Evolutionary conservation across 2,888 invertebrate genomes (phyloP), one percentile per base, ranked within the genome.

Genomic region (Cryptus viduatorius): DNA sequence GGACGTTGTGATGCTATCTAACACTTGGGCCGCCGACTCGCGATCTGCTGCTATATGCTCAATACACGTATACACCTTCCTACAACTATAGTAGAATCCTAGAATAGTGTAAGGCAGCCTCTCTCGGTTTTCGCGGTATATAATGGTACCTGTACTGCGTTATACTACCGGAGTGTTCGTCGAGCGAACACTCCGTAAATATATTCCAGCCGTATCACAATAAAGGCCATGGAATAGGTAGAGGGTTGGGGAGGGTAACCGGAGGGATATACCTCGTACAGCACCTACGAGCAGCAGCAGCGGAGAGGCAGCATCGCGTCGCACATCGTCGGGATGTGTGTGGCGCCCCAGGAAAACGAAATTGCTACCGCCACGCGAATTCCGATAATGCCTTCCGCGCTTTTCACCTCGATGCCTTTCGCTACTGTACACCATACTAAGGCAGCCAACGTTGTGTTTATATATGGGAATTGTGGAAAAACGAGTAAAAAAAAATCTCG

Each of bases 311-410:
- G 67, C 67, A 50, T 31, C 69, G 24, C 67, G 53, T 75, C 68
- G 59, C 64, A 64, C 75, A 79, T 59, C 16, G 79, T 50, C 59
- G 65, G 37, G 42, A 31, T 50, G 56, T 59, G 67, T 24, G 56
- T 42, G 46, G 44, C 31, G 65, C 67, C 64, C 75, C 79, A 77
- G 85, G 86, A 87, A 87, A 87, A 86, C 85, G 83, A 88, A 89
- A 89, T 89, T 88, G 87, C 87, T 83, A 86, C 87, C 85, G 84
- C 88, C 87, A 86, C 84, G 86, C 87, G 84, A 87, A 89, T 89
- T 88, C 86, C 89, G 88, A 87, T 87, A 86, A 88, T 89, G 83
- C 87, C 87, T 89, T 86, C 85, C 85, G 82, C 81, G 82, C 86
- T 83, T 87, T 88, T 86, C 82, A 83, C 79, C 83, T 80, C 82